A percentile compares a stretch with the other conserved stretches of the same genome.
These are phyloP conservation scores for Sebastes iracundus DNA, from an alignment of 2,797 vertebrate species.

Conservation along the genomic window DNA sequence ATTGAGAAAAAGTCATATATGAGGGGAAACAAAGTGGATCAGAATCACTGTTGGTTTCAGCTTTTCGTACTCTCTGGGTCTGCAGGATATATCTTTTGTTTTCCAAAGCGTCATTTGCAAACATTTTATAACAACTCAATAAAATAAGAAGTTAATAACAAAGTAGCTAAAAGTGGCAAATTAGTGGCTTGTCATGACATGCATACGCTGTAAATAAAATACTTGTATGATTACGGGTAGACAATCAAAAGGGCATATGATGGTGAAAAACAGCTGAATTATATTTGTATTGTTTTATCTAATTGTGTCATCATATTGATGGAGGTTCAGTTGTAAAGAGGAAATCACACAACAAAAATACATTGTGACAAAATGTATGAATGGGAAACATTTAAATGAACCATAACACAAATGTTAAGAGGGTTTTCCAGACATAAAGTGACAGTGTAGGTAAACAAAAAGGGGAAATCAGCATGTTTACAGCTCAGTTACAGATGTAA, in stretches of 20 bases:
- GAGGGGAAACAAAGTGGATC: neutral
- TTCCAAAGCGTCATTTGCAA: neutral
- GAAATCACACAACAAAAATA: neutral
- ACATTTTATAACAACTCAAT: neutral
- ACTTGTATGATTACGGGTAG: neutral
- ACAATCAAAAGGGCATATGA: neutral
- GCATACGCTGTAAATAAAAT: neutral
- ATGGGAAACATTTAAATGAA: neutral
- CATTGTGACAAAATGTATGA: neutral
- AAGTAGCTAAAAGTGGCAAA: neutral
- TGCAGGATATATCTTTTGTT: neutral
- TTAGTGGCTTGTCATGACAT: neutral
- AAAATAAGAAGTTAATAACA: neutral
- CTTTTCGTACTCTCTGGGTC: neutral
- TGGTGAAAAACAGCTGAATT: too few relatives aligned
- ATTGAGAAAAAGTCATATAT: neutral
- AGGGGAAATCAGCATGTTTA: neutral
- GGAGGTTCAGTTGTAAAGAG: neutral
- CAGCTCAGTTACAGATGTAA: neutral
- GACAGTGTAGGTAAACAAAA: neutral
- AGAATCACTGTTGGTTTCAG: neutral
- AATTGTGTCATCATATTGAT: neutral
- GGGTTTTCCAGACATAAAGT: neutral
- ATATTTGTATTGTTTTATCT: neutral
- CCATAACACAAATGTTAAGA: neutral